phyloP scores from a whole-genome alignment of 2,797 vertebrate species.

The Pangasius mekongensis region DNA sequence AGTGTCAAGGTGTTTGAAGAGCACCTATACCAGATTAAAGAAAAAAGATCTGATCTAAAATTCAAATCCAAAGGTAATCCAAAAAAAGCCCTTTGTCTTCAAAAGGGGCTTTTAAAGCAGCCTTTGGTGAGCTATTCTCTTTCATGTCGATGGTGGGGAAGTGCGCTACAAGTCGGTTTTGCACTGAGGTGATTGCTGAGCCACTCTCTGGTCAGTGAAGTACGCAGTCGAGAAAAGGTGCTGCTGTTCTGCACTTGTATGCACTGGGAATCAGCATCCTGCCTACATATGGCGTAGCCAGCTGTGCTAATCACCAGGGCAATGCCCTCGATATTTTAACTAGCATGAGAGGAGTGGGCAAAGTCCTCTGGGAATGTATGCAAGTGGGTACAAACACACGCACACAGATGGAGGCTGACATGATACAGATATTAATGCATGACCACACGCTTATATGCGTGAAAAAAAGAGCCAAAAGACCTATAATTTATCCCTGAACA shows the following conservation, averaged over 20 bases:
- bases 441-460: neutral
- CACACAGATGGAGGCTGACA: slow-evolving; percentile 28
- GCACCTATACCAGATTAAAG: slow-evolving; percentile 57
- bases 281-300: slow-evolving; percentile 77
- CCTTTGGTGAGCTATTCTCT: slow-evolving; percentile 52
- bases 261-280: slow-evolving; percentile 39
- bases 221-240: neutral
- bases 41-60: slow-evolving; percentile 57
- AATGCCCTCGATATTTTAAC: slow-evolving; percentile 72
- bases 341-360: slow-evolving; percentile 61
- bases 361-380: slow-evolving; percentile 47
- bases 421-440: slow-evolving; percentile 31
- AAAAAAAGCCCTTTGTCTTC: slow-evolving; percentile 42
- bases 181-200: slow-evolving; percentile 17
- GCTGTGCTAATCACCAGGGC: slow-evolving; percentile 73
- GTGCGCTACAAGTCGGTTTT: slow-evolving; percentile 29
- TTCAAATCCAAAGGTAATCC: slow-evolving; percentile 58
- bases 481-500: slow-evolving; percentile 49
- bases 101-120: slow-evolving; percentile 46
- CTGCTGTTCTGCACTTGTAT: slow-evolving; percentile 12
- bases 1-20: slow-evolving; percentile 58
- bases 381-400: slow-evolving; percentile 27
- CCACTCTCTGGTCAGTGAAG: slow-evolving; percentile 24
- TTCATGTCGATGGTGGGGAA: slow-evolving; percentile 46
- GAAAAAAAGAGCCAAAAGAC: slow-evolving; percentile 1